A percentile compares a stretch with the other conserved stretches of the same genome.
Evolutionary conservation across 53 echinoderm and acorn worm genomes (phyloP).

Genomic region (Temnopleurus reevesii): DNA sequence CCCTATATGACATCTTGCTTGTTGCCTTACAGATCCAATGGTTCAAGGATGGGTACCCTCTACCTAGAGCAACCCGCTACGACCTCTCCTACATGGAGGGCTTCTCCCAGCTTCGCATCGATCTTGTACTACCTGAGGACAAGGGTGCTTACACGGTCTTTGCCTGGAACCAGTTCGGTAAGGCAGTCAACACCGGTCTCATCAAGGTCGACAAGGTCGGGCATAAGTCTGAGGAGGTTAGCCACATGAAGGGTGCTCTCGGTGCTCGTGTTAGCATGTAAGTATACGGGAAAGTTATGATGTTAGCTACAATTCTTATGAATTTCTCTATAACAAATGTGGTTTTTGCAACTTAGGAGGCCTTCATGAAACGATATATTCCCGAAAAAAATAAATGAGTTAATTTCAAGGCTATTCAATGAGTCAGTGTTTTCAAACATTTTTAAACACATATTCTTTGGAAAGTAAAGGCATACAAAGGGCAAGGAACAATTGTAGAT

Average conservation of each 20-base stretch:
- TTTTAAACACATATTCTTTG: too few relatives aligned
- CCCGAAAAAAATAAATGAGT: too few relatives aligned
- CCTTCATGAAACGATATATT: too few relatives aligned
- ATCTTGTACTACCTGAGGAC: slow-evolving; percentile 85
- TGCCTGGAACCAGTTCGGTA: slow-evolving; percentile 83
- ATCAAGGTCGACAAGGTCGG: slow-evolving; percentile 75
- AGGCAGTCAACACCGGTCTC: slow-evolving; percentile 77
- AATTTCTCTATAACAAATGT: too few relatives aligned
- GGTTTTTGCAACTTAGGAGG: too few relatives aligned
- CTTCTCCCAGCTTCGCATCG: slow-evolving; percentile 85
- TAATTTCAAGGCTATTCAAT: too few relatives aligned
- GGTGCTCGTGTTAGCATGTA: slow-evolving; percentile 87
- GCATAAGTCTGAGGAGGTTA: slow-evolving; percentile 65
- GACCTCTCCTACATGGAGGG: slow-evolving; percentile 91
- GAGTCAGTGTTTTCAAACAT: too few relatives aligned
- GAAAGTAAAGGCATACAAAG: too few relatives aligned
- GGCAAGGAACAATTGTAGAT: too few relatives aligned
- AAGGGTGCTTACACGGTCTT: slow-evolving; percentile 90
- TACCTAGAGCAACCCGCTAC: slow-evolving; percentile 78
- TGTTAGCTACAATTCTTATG: too few relatives aligned
- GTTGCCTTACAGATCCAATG: slow-evolving; percentile 77
- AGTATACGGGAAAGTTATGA: too few relatives aligned
- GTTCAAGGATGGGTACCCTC: slow-evolving; percentile 92
- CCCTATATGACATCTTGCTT: too few relatives aligned
- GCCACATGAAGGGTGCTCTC: slow-evolving; percentile 95